Evolutionary conservation across 2,888 invertebrate genomes (phyloP).

Genomic region (Chymomyza procnemis): DNA sequence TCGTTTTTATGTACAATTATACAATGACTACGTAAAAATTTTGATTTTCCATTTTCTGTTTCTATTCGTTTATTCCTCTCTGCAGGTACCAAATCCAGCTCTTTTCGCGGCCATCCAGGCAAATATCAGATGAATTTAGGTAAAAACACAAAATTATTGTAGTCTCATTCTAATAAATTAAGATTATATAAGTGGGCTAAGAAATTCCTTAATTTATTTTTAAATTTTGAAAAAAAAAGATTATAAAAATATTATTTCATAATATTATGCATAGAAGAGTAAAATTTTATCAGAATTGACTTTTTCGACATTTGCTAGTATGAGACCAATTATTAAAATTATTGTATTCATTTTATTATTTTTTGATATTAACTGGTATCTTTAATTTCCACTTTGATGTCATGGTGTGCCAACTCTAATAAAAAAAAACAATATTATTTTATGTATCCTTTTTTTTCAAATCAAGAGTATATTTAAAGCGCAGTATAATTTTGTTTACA

Average conservation of each 20-base stretch:
- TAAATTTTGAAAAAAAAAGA: not conserved
- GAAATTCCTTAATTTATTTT: not conserved
- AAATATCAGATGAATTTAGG: slow-evolving; percentile 78
- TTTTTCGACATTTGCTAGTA: too few relatives aligned
- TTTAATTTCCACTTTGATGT: too few relatives aligned
- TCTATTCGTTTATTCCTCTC: slow-evolving; percentile 50
- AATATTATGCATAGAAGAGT: too few relatives aligned
- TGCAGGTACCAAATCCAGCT: slow-evolving; percentile 77
- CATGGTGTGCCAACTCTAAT: too few relatives aligned
- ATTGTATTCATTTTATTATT: too few relatives aligned
- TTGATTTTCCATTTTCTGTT: slow-evolving; percentile 4
- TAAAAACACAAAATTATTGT: slow-evolving; percentile 55
- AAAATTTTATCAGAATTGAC: too few relatives aligned
- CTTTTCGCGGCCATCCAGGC: slow-evolving; percentile 77
- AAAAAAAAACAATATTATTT: too few relatives aligned
- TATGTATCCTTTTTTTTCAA: too few relatives aligned
- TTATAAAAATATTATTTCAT: not conserved
- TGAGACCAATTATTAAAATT: too few relatives aligned
- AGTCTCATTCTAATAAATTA: slow-evolving; percentile 45
- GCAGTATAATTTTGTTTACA: too few relatives aligned
- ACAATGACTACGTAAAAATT: slow-evolving; percentile 4
- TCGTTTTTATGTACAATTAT: slow-evolving; percentile 28
- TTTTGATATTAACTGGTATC: too few relatives aligned
- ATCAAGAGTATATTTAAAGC: too few relatives aligned
- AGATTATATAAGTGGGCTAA: not conserved